Conservation (phyloP, 1,140 invertebrate genomes). For the Ganaspis sp. region DNA sequence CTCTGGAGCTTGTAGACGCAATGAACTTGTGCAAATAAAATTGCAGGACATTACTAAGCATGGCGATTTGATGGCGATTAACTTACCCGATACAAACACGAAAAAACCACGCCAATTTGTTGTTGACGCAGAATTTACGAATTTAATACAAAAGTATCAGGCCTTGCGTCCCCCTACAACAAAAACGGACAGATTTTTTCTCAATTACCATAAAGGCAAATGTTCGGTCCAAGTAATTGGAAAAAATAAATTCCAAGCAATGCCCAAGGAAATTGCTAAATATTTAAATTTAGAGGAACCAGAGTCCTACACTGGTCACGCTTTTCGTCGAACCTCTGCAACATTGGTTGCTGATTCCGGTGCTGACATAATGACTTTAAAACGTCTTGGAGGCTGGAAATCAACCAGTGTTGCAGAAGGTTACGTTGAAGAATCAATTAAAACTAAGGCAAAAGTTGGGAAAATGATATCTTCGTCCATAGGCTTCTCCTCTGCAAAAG, state of each 20-base stretch:
- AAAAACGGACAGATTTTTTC: conserved; percentile 17
- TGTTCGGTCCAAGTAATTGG: conserved; percentile 16
- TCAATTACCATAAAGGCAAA: conserved; percentile 25
- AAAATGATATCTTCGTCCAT: not conserved
- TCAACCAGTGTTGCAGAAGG: conserved; percentile 42
- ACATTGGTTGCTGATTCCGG: conserved; percentile 36
- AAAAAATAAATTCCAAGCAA: conserved; percentile 7
- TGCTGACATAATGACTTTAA: conserved; percentile 39
- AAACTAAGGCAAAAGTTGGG: conserved; percentile 33
- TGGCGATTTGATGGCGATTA: not conserved
- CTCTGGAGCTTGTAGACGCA: not conserved
- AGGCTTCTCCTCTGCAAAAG: no score
- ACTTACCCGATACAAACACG: not conserved
- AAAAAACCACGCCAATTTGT: not conserved
- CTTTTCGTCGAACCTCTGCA: conserved; percentile 39
- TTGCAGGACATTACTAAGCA: not conserved
- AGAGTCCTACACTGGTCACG: conserved; percentile 40
- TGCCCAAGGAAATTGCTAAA: conserved; percentile 1
- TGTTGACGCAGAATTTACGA: not conserved
- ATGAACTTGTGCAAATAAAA: conserved; percentile 7
- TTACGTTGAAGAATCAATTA: conserved; percentile 43
- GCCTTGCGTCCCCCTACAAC: not conserved
- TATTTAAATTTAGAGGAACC: conserved; percentile 19
- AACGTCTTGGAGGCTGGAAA: conserved; percentile 43
- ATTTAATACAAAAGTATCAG: conserved; percentile 5